These are phyloP conservation scores for Eubasilissa splendida DNA, from an alignment of 2,888 invertebrate genomes.

Conservation along the genomic window DNA sequence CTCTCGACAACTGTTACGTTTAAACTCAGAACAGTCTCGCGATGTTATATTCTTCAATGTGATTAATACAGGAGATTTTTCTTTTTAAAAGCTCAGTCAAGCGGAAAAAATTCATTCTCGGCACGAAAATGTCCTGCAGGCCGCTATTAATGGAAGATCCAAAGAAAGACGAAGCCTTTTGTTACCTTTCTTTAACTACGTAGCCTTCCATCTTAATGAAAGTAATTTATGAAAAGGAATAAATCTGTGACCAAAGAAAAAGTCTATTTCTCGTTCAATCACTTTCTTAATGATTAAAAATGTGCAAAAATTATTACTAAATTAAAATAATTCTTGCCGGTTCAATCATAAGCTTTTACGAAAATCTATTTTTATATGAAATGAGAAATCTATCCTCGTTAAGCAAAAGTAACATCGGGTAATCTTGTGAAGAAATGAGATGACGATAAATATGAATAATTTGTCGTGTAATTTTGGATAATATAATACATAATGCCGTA, in stretches of 20 bases:
- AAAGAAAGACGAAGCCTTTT: constrained; percentile 53
- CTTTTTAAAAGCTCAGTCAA: constrained; percentile 54
- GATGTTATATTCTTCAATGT: constrained; percentile 18
- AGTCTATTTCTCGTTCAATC: constrained; percentile 51
- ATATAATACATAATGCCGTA: no score
- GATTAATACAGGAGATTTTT: constrained; percentile 51
- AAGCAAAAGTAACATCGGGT: no score
- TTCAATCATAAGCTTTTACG: no score
- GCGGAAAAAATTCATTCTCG: constrained; percentile 44
- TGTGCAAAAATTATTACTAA: no score
- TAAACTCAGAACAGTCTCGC: not conserved
- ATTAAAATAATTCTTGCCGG: no score
- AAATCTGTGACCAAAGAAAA: constrained; percentile 52
- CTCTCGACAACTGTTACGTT: not conserved
- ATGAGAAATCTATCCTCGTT: no score
- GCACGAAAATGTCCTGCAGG: constrained; percentile 50
- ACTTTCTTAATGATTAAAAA: constrained; percentile 53
- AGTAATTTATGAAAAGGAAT: constrained; percentile 57
- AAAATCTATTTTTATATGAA: no score
- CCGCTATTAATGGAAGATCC: constrained; percentile 53
- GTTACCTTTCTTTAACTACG: constrained; percentile 54
- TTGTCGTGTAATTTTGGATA: no score
- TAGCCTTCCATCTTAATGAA: constrained; percentile 50
- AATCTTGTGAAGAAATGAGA: no score
- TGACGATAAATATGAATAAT: no score